phyloP scores from a whole-genome alignment of 23 tunicate species.

The Styela clava region DNA sequence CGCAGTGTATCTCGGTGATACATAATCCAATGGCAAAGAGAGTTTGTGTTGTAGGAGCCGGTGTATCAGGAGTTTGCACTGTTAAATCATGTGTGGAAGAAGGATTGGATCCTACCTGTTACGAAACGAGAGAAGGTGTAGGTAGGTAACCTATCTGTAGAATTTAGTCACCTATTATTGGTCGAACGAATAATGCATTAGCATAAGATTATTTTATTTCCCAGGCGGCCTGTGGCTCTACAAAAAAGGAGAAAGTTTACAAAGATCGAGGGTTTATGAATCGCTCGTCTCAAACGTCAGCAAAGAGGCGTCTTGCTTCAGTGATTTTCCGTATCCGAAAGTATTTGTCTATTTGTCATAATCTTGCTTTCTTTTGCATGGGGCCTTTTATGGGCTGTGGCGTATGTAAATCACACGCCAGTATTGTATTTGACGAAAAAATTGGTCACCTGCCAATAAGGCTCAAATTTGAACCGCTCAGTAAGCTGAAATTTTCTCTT shows the following conservation, averaged over 20 bases:
- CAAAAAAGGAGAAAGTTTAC: slow-evolving; percentile 14
- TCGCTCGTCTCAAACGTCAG: slow-evolving; percentile 56
- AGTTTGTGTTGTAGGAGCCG: slow-evolving; percentile 74
- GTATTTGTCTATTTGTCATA: too few relatives aligned
- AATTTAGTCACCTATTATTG: background rate
- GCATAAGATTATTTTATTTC: background rate
- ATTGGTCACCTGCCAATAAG: too few relatives aligned
- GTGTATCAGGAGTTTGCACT: slow-evolving; percentile 43
- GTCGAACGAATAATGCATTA: background rate
- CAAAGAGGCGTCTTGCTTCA: slow-evolving; percentile 45
- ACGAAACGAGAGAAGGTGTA: slow-evolving; percentile 38
- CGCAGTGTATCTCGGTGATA: too few relatives aligned
- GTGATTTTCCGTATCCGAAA: slow-evolving; percentile 64
- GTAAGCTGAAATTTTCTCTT: too few relatives aligned
- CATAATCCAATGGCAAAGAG: slow-evolving; percentile 21
- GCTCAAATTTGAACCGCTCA: too few relatives aligned
- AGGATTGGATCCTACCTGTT: slow-evolving; percentile 56
- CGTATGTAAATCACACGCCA: background rate
- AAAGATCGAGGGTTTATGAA: slow-evolving; percentile 36
- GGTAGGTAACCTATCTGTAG: slow-evolving; percentile 60
- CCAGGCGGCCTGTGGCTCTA: slow-evolving; percentile 67
- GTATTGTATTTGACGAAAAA: too few relatives aligned
- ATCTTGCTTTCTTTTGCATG: background rate
- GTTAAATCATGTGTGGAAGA: slow-evolving; percentile 63
- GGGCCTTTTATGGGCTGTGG: background rate